Evolutionary conservation across 2,888 invertebrate species (phyloP), one percentile per base, ranked within the genome.

Genomic region (Meiosimyza decipiens): DNA sequence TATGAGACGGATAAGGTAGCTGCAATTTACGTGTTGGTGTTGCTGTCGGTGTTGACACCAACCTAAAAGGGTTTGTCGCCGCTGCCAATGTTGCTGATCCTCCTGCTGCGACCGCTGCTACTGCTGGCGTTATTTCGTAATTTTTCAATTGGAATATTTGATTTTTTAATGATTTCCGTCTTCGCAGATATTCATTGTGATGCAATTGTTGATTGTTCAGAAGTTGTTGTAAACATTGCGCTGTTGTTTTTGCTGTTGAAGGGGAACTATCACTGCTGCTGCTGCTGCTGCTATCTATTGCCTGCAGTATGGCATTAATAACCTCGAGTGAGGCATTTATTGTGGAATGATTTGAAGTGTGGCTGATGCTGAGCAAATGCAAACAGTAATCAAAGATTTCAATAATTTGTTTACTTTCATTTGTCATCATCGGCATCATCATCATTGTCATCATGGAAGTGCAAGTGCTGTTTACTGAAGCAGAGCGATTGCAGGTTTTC

Each of bases 251-350:
- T 5, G 16, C 52, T 11, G 49, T 28, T 66, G 66, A 6, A 13
- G 57, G 6, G 18, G 57, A 59, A 22, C 13, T 55, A 6, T 18
- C 18, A 18, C 22, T 16, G 96, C 88, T 4, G 95, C 91, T 1
- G 94, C 91, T 78, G 40, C 76, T 77, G 65, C 77, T 73, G 7
- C 79, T 80, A 47, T 85, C 82, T 66, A 85, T 76, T 13, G 84
- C 80, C 76, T 81, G 83, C 47, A 87, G 80, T 77, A 87, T 84
- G 74, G 85, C 82, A 82, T 85, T 86, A 76, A 87, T 83, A 78
- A 87, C 87, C 86, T 98, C 98, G 83, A 98, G 89, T 18, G 96
- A 91, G 1, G 95, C 92, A 82, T 96, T 96, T 79, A 95, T 92
- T 73, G 96, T 91, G 85, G 96, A 96, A 86, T 97, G 97, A 86